Evolutionary conservation across 2,113 vertebrate genomes (phyloP).

Genomic region (Lathamus discolor): DNA sequence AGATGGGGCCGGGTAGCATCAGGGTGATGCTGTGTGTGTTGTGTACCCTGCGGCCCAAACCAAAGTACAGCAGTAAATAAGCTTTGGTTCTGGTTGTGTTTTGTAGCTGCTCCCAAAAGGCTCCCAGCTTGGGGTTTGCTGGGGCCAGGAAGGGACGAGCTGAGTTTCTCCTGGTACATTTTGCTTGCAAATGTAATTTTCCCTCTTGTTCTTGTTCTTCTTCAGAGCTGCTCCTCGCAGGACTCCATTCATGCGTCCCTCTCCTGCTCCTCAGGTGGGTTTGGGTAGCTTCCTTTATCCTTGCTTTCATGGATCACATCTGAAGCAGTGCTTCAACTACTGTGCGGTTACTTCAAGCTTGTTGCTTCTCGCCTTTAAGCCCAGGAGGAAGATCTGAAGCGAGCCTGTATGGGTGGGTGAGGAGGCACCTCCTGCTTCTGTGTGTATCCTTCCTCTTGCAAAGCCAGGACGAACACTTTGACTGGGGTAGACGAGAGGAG

Average conservation of each 20-base stretch:
- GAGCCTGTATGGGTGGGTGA: neutral
- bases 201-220: neutral
- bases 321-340: neutral
- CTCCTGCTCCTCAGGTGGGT: neutral
- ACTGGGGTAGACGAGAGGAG: neutral
- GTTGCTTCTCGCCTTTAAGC: neutral
- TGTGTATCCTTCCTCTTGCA: neutral
- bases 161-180: neutral
- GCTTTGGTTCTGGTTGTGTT: neutral
- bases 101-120: neutral
- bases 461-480: neutral
- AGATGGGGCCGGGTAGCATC: neutral
- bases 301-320: neutral
- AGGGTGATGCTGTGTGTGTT: accelerated
- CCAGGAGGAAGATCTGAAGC: neutral
- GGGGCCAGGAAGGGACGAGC: neutral
- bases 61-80: neutral
- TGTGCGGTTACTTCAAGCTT: neutral
- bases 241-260: neutral
- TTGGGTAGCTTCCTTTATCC: neutral
- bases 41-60: neutral
- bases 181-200: neutral
- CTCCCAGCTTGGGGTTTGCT: neutral
- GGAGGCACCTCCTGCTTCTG: neutral
- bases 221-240: neutral